Evolutionary conservation across 1,140 invertebrate genomes (phyloP), one percentile per base, ranked within the genome.

Genomic region (Danaus melanippus): DNA sequence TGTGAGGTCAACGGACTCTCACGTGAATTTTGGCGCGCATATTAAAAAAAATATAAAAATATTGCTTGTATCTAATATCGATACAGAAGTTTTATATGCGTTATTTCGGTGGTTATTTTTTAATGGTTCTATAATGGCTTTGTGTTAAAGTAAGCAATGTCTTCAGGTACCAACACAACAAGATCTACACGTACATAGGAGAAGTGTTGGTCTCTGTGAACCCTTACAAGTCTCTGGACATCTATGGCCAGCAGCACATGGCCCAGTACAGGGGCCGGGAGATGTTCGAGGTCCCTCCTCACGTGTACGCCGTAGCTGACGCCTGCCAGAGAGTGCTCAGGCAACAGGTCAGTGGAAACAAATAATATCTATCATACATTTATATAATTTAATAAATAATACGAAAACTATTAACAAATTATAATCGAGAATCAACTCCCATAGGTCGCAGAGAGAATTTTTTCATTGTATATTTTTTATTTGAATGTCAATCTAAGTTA

Each of bases 291-390:
- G 95, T 98, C 71, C 92, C 94, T 0, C 97, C 97, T 0, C 97
- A 98, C 74, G 95, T 98, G 54, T 98, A 95, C 84, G 96, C 97
- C 9, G 95, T 98, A 46, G 96, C 97, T 0, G 97, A 98, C 73
- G 90, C 92, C 1, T 96, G 97, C n/a, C 97, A 98, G 82, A 92
- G 93, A 81, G 93, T 94, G 50, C 94, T 98, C 88, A 94, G 97
- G 79, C 92, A 97, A 74, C 92, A 92, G 72, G 86, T 87, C 17
- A 56, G 48, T 12, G 10, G 9, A 52, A 49, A 50, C 21, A 4
- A 4, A 3, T 32, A 7, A 32, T 32, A 32, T 32, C 4, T 32
- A 0, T 32, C 6, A 32, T 32, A 32, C 1, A 15, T 15, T 3
- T 32, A 32, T 32, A 32, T 3, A 2, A 5, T 32, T 32, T 32